Conservation (phyloP, 2,888 invertebrate species). For the Andrena haemorrhoa region DNA sequence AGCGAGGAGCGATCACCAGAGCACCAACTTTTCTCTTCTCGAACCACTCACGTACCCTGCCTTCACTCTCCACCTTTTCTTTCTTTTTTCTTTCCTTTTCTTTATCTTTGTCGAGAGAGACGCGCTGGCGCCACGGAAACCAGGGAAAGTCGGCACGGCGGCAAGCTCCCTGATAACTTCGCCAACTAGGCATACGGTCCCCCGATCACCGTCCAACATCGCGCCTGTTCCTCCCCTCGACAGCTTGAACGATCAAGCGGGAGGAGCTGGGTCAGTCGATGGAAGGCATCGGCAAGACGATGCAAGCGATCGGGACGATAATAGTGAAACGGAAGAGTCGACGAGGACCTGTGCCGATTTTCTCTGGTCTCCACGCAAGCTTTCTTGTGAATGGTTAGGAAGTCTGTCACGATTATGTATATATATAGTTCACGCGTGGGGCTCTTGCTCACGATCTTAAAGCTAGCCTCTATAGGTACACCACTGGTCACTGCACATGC, state of each 20-base stretch:
- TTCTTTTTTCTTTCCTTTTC: conserved; percentile 29
- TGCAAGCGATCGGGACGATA: too few relatives aligned
- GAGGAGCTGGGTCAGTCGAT: conserved; percentile 24
- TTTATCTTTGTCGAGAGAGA: conserved; percentile 48
- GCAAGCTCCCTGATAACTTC: conserved; percentile 31
- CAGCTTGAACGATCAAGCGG: conserved; percentile 36
- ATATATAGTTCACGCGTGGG: conserved; percentile 73
- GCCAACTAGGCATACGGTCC: conserved; percentile 42
- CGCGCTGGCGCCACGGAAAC: conserved; percentile 51
- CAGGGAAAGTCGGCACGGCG: conserved; percentile 45
- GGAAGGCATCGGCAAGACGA: conserved; percentile 4
- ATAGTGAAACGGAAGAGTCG: not conserved
- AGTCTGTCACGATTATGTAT: conserved; percentile 59
- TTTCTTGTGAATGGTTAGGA: conserved; percentile 73
- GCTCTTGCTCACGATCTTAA: conserved; percentile 69
- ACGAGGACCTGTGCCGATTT: conserved; percentile 33
- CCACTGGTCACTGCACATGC: conserved; percentile 75
- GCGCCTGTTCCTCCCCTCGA: not conserved
- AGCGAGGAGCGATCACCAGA: conserved; percentile 83
- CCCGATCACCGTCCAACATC: conserved; percentile 38
- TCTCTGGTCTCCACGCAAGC: conserved; percentile 43
- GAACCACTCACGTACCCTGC: conserved; percentile 57
- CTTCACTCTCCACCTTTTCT: conserved; percentile 34
- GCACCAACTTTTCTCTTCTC: conserved; percentile 73
- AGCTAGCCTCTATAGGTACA: conserved; percentile 74